Evolutionary conservation across 2,113 vertebrate species (phyloP).

Genomic region (Percopsis transmontana): DNA sequence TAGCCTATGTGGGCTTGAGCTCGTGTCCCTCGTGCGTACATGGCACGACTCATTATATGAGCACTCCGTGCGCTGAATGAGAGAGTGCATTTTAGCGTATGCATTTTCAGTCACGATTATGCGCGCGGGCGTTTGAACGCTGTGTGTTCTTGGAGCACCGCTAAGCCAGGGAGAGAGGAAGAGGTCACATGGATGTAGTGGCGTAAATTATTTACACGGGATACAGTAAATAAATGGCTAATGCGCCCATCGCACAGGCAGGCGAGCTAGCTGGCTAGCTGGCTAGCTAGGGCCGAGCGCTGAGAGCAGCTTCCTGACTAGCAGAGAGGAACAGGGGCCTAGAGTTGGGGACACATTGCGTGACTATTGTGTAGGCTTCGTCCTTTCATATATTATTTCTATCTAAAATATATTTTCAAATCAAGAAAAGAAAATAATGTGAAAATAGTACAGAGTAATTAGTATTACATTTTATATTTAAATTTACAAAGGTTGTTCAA

Average conservation of each 20-base stretch:
- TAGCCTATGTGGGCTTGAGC: conserved; percentile 29
- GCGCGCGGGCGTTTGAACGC: conserved; percentile 11
- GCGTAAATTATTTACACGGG: conserved; percentile 76
- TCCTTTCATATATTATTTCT: conserved; percentile 3
- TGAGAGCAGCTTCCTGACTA: conserved; percentile 47
- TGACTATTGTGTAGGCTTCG: too few relatives aligned
- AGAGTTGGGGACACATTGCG: not conserved
- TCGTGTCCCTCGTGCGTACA: conserved; percentile 36
- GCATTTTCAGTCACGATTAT: conserved; percentile 32
- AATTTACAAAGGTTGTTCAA: too few relatives aligned
- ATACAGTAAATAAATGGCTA: conserved; percentile 72
- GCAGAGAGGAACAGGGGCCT: not conserved
- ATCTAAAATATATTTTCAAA: conserved; percentile 57
- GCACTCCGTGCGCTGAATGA: conserved; percentile 35
- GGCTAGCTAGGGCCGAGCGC: conserved; percentile 6
- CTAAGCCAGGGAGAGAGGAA: not conserved
- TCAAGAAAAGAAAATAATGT: conserved; percentile 64
- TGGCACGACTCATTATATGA: conserved; percentile 57
- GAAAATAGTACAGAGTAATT: too few relatives aligned
- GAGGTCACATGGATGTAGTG: not conserved
- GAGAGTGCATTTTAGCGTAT: not conserved
- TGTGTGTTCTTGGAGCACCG: not conserved
- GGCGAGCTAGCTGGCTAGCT: too few relatives aligned
- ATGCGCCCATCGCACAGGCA: conserved; percentile 36
- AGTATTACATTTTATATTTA: too few relatives aligned